Evolutionary conservation across 2,797 vertebrate species (phyloP).

Genomic region (Adelosebastes latens): DNA sequence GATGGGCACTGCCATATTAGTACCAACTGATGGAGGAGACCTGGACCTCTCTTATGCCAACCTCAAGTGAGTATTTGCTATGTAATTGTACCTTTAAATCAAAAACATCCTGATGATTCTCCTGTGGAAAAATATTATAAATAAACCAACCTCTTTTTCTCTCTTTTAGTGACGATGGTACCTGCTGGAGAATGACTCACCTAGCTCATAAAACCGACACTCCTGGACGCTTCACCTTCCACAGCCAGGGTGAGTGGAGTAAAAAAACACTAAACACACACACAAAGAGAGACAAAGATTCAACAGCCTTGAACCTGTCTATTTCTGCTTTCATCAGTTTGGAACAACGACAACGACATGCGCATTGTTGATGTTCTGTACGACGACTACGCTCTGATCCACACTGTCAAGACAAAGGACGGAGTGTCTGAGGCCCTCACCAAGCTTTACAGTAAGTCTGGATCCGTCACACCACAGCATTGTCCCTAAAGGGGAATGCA

Average conservation of each 20-base stretch:
- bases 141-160: neutral
- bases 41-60: slow-evolving; percentile 83
- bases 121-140: neutral
- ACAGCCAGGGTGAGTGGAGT: slow-evolving; percentile 82
- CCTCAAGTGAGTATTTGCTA: slow-evolving; percentile 76
- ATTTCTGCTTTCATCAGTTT: slow-evolving; percentile 73
- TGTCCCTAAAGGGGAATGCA: neutral
- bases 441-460: slow-evolving; percentile 86
- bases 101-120: neutral
- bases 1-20: slow-evolving; percentile 80
- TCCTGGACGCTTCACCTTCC: slow-evolving; percentile 86
- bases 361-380: slow-evolving; percentile 85
- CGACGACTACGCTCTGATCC: slow-evolving; percentile 79
- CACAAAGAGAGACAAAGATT: too few relatives aligned
- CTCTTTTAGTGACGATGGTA: slow-evolving; percentile 79
- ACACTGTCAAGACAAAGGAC: slow-evolving; percentile 80
- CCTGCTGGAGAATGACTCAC: slow-evolving; percentile 83
- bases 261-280: neutral
- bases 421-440: slow-evolving; percentile 77
- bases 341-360: slow-evolving; percentile 84
- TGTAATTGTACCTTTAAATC: neutral
- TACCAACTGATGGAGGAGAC: slow-evolving; percentile 71
- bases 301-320: neutral
- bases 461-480: too few relatives aligned
- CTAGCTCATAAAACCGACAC: slow-evolving; percentile 80